Evolutionary conservation across 2,888 invertebrate genomes (phyloP), one percentile per base, ranked within the genome.

Genomic region (Drosophila heteroneura): DNA sequence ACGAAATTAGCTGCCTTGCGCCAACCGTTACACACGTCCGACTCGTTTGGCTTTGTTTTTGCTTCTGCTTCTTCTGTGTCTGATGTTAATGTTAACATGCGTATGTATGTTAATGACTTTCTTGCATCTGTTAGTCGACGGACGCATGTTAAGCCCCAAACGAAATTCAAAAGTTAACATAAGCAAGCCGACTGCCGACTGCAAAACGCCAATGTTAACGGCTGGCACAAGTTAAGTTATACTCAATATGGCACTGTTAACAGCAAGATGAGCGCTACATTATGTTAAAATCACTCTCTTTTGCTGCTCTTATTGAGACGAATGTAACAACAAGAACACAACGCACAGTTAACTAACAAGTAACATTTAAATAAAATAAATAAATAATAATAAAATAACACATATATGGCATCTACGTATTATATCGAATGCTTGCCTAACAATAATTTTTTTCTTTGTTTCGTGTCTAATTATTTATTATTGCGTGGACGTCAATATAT

Each of bases 11-110:
- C 54, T 61, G 57, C 53, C 32, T 52, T 63, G 65, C 56, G 69
- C 44, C 81, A 63, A 81, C 69, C 76, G 81, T 58, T 37, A 56
- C 58, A 61, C 72, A 76, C 79, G 80, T 64, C 81, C 81, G 79
- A 39, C 58, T 70, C 58, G 79, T 76, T 81, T 77, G 81, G 69
- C 79, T 76, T 72, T 72, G 65, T 63, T 76, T 72, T 76, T 76
- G 81, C 79, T 65, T 79, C 79, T 79, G 81, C 61, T 76, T 71
- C 68, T 58, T 68, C 52, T 56, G 76, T 41, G 35, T 58, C 64
- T 35, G 57, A 66, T 76, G 66, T 66, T 66, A 66, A 30, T 37
- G 26, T 35, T 59, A 61, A 62, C 76, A 76, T 37, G 51, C 28
- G 2, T 47, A 16, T 26, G 22, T 5, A 52, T 76, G 64, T 61